Conservation (phyloP, 2,888 invertebrate species). For the Uloborus plumipes region DNA sequence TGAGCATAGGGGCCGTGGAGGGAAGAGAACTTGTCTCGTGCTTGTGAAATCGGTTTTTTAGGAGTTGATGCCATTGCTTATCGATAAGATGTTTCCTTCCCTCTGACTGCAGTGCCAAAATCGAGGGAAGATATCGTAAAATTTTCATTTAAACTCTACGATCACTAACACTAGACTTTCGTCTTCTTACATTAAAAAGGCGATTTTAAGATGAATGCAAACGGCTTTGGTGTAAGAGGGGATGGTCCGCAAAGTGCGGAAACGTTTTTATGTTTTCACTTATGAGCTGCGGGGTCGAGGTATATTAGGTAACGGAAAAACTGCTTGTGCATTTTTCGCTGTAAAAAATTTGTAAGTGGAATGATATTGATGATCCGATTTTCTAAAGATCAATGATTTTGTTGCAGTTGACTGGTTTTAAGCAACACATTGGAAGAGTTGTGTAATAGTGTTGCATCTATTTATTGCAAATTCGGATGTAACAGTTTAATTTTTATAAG, state of each 20-base stretch:
- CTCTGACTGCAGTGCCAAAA: neutral
- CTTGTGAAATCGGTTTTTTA: neutral
- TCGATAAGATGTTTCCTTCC: conserved; percentile 2
- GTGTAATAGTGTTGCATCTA: too few species aligned
- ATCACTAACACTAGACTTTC: neutral
- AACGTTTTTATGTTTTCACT: too few species aligned
- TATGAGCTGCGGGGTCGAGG: too few species aligned
- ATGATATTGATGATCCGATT: neutral
- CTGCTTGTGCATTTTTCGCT: too few species aligned
- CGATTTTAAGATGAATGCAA: conserved; percentile 11
- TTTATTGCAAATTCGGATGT: too few species aligned
- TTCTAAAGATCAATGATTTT: neutral
- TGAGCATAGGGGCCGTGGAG: neutral
- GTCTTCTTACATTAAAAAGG: conserved; percentile 11
- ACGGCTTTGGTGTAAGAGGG: neutral
- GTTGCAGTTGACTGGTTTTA: too few species aligned
- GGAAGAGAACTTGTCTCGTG: neutral
- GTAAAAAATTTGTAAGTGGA: too few species aligned
- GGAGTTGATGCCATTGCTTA: conserved; percentile 7
- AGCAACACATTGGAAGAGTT: too few species aligned
- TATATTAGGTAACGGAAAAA: too few species aligned
- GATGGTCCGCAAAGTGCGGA: neutral
- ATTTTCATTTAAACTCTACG: conserved; percentile 4
- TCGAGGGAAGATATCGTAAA: conserved; percentile 16
- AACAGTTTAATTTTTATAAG: too few species aligned